A percentile compares a stretch with the other conserved stretches of the same genome.
These are phyloP conservation scores for Drosophila setosimentum DNA, from an alignment of 2,888 invertebrate species.

Conservation along the genomic window DNA sequence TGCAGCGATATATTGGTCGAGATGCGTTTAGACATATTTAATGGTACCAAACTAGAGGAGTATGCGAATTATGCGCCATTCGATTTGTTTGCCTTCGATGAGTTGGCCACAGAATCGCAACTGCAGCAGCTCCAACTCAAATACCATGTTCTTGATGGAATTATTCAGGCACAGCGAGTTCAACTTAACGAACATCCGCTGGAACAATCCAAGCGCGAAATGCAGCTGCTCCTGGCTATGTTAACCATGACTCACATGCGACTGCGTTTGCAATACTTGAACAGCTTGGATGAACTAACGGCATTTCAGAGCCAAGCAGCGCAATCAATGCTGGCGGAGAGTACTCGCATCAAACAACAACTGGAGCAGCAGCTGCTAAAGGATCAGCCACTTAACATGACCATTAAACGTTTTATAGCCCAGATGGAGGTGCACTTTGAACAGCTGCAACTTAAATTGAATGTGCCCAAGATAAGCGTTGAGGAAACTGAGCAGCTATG, in stretches of 20 bases:
- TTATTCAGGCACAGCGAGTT: slow-evolving; percentile 24
- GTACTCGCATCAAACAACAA: slow-evolving; percentile 5
- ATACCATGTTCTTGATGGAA: slow-evolving; percentile 43
- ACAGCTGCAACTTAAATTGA: slow-evolving; percentile 30
- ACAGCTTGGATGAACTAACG: slow-evolving; percentile 23
- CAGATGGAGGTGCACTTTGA: slow-evolving; percentile 43
- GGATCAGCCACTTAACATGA: slow-evolving; percentile 11
- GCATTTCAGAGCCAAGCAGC: slow-evolving; percentile 71
- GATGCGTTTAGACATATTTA: slow-evolving; percentile 72
- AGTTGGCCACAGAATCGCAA: slow-evolving; percentile 56
- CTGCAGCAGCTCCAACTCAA: slow-evolving; percentile 77
- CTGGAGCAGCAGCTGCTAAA: slow-evolving; percentile 14
- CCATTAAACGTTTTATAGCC: slow-evolving; percentile 14
- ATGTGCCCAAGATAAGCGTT: neutral
- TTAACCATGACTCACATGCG: slow-evolving; percentile 68
- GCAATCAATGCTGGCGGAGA: slow-evolving; percentile 53
- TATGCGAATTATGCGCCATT: slow-evolving; percentile 38
- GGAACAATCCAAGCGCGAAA: slow-evolving; percentile 16
- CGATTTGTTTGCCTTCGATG: slow-evolving; percentile 34
- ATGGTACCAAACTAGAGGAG: slow-evolving; percentile 43
- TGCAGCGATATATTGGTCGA: slow-evolving; percentile 70
- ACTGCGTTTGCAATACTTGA: slow-evolving; percentile 64
- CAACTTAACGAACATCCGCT: slow-evolving; percentile 8
- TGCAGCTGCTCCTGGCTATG: slow-evolving; percentile 53
- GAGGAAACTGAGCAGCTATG: slow-evolving; percentile 44